Evolutionary conservation across 2,888 invertebrate species (phyloP).

Genomic region (Mellilla xanthometata): DNA sequence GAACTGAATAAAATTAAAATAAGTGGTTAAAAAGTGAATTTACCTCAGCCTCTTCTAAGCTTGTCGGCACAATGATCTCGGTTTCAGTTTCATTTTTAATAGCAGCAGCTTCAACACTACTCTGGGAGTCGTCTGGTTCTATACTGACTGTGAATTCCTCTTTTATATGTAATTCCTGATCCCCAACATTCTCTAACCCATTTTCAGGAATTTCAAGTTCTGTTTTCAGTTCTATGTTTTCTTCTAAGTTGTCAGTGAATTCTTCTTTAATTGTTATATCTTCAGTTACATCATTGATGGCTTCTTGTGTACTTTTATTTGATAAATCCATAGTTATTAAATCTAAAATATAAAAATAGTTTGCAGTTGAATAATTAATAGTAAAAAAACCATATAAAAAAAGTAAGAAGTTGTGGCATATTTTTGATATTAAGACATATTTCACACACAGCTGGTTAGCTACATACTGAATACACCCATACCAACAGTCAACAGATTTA

Average conservation of each 20-base stretch:
- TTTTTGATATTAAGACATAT: no score
- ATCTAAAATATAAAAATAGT: no score
- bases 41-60: slow-evolving; percentile 39
- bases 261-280: slow-evolving; percentile 23
- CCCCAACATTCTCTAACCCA: slow-evolving; percentile 7
- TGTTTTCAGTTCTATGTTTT: slow-evolving; percentile 38
- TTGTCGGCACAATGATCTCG: slow-evolving; percentile 28
- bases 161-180: slow-evolving; percentile 46
- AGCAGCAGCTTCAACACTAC: background rate
- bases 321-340: slow-evolving; percentile 8
- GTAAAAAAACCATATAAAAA: no score
- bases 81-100: slow-evolving; percentile 13
- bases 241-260: slow-evolving; percentile 29
- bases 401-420: no score
- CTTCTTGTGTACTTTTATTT: slow-evolving; percentile 4
- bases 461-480: no score
- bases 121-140: slow-evolving; percentile 21
- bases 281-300: background rate
- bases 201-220: slow-evolving; percentile 34
- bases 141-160: slow-evolving; percentile 14
- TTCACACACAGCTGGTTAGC: no score
- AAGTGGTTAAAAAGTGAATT: no score
- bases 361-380: no score
- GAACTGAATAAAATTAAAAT: no score
- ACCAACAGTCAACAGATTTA: no score